Percentiles rank a stretch among this genome's conserved stretches.
These are phyloP conservation scores for Hippolais icterina DNA, from an alignment of 2,113 vertebrate species.

Conservation along the genomic window DNA sequence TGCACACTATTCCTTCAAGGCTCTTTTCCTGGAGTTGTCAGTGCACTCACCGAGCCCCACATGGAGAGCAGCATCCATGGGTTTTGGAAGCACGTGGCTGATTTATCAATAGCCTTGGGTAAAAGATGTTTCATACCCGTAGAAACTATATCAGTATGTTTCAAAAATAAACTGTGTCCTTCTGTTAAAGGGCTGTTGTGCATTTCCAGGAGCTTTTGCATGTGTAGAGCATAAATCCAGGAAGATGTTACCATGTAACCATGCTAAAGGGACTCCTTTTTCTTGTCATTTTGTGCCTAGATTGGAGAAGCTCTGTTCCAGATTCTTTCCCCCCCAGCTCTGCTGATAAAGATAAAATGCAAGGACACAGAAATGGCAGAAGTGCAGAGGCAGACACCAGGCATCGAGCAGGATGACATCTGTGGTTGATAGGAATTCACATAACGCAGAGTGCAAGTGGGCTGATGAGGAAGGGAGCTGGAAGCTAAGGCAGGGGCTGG, in stretches of 20 bases:
- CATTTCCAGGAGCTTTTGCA: background rate
- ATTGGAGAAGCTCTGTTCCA: background rate
- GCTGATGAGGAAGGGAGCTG: background rate
- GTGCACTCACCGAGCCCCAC: background rate
- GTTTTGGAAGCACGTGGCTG: background rate
- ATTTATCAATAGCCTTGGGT: background rate
- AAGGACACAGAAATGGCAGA: slow-evolving; percentile 24
- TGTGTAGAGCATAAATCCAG: background rate
- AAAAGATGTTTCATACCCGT: background rate
- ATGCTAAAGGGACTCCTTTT: background rate
- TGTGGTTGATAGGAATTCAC: background rate
- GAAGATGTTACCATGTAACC: background rate
- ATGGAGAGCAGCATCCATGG: background rate
- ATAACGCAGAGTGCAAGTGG: background rate
- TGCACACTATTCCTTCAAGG: background rate
- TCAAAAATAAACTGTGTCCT: background rate
- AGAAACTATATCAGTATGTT: background rate
- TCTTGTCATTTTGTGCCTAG: background rate
- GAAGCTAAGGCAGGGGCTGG: background rate
- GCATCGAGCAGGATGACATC: background rate
- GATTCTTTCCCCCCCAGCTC: background rate
- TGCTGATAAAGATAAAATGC: background rate
- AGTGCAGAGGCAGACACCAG: background rate
- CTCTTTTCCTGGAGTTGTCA: background rate
- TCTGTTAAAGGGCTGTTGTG: background rate